These are phyloP conservation scores for Chironomus striatipennis DNA, from an alignment of 1,140 invertebrate species.

Conservation along the genomic window DNA sequence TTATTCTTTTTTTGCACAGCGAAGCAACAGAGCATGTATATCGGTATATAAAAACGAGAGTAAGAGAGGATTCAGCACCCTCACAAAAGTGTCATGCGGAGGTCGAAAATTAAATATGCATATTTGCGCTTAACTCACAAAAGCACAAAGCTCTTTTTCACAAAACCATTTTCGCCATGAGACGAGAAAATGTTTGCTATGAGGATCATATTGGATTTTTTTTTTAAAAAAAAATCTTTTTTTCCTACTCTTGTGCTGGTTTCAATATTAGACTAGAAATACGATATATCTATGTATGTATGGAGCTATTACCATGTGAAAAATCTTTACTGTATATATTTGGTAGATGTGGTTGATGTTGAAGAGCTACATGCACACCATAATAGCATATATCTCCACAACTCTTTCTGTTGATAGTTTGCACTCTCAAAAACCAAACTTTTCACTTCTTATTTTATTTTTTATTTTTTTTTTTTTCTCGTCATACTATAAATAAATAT, in stretches of 20 bases:
- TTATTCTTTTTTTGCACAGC: neutral
- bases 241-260: neutral
- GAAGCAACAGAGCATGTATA: too few relatives aligned
- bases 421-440: neutral
- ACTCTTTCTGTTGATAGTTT: neutral
- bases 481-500: neutral
- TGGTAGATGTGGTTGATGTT: too few relatives aligned
- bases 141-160: conserved; percentile 3
- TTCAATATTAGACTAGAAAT: too few relatives aligned
- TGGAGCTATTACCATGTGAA: too few relatives aligned
- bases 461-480: neutral
- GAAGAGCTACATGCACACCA: too few relatives aligned
- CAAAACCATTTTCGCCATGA: neutral
- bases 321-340: too few relatives aligned
- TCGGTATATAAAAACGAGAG: too few relatives aligned
- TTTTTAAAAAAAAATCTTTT: neutral
- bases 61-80: too few relatives aligned
- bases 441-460: neutral
- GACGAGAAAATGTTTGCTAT: neutral
- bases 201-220: conserved; percentile 10
- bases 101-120: conserved; percentile 23
- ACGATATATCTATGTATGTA: too few relatives aligned
- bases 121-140: conserved; percentile 10
- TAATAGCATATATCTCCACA: too few relatives aligned
- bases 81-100: neutral